Base-by-base conservation (phyloP, 2,888 invertebrate genomes). In the Microplitis manilae region DNA sequence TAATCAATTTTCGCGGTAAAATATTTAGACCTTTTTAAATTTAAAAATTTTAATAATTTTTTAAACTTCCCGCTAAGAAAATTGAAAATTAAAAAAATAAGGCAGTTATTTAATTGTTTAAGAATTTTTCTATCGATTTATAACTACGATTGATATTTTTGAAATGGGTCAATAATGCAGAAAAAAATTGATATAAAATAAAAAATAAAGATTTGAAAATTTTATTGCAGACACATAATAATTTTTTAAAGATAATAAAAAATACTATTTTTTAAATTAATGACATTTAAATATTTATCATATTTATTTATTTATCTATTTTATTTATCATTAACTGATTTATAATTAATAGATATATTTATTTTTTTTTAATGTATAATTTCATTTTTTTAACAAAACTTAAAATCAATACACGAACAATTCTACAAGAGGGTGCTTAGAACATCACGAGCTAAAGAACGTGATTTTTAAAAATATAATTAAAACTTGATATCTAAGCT, bases 401-500 rank as follows among this genome's bases (percentile, higher is more conserved):
- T 13, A 13, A 50, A 50, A 50, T 8, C 50, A 50, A 13, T 50
- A 50, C 50, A 50, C 50, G 13, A 50, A 50, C 50, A 50, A 50
- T 13, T 50, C 50, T 50, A 50, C 50, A 50, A 50, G 50, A 50
- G 50, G 50, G 50, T 50, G 50, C 50, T 50, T 50, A 50, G 50
- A 50, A 50, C 50, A 50, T 50, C 50, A 13, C 50, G 50, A 50
- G 50, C 50, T 50, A 50, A 50, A 13, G 13, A 50, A 50, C 13
- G 50, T 50, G 50, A 50, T 50, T 50, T 50, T 50, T 50, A 13
- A 13, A 30, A 13, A 50, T 41, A 41, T 50, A 50, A 0, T 50
- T 50, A 50, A 30, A 13, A 50, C 50, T 50, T 50, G 50, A 50
- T 50, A 68, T 15, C 68, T 68, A 68, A 40, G 38, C 40, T 68